Evolutionary conservation across 2,888 invertebrate species (phyloP), one percentile per base, ranked within the genome.

Genomic region (Exephanes ischioxanthus): DNA sequence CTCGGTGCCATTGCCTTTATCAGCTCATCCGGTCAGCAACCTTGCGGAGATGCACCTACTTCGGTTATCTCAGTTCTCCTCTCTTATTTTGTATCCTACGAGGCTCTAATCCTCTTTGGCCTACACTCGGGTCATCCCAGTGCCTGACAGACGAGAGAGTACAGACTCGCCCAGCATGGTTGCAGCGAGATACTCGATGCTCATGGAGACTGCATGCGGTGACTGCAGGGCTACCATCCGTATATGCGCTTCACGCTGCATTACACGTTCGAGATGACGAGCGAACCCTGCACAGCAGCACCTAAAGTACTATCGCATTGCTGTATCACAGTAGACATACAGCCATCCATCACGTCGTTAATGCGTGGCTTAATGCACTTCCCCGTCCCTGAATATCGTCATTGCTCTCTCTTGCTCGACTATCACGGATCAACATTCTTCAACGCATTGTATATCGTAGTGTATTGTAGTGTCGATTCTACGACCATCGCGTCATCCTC

Each of bases 281-380:
- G 33, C n/a, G 63, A 72, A 16, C 61, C 63, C 51, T 67, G 53
- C 22, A 61, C 58, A 58, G 67, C 68, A 75, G 67, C 55, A 45
- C 67, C 55, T 55, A 73, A n/a, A 80, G 33, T 72, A 71, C 33
- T 63, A 37, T 63, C 33, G n/a, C 7, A 63, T 14, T 37, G 30
- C 33, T 88, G 88, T 89, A 89, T 87, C 88, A 26, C 11, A 72
- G 89, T 78, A 89, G 90, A 90, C 89, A 88, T 88, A 88, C 87
- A 89, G 89, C 89, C 91, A 90, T 90, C 87, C 91, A 90, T 91
- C 91, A 88, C 89, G 88, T 89, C 87, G 89, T 91, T 91, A 91
- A 91, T 90, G 90, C 85, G 89, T 88, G 87, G 45, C 45, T 90
- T 89, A 88, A 90, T 90, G 88, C 88, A 80, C 90, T 87, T 90